A percentile compares a stretch with the other conserved stretches of the same genome.
phyloP scores from a whole-genome alignment of 2,888 invertebrate species.

The Hydrotaea cyrtoneurina region DNA sequence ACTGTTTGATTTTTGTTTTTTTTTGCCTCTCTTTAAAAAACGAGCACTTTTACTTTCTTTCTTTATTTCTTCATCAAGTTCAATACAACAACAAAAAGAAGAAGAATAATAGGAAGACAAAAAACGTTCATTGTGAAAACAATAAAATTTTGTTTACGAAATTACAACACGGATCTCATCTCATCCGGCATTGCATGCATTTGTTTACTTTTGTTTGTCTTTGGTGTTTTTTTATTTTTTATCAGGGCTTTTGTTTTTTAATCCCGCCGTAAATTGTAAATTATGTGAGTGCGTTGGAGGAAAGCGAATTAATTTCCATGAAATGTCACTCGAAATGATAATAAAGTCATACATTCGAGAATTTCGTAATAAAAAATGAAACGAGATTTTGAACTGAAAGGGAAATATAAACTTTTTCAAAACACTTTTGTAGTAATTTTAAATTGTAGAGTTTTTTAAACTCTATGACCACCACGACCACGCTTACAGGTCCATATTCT shows the following conservation, averaged over 20 bases:
- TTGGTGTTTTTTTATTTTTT: too few relatives aligned
- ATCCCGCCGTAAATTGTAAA: not conserved
- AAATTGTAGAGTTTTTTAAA: not conserved
- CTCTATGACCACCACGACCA: too few relatives aligned
- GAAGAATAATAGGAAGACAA: slow-evolving; percentile 2
- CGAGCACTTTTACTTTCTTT: slow-evolving; percentile 7
- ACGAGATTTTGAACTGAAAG: not conserved
- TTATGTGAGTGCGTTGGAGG: not conserved
- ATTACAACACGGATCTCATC: not conserved
- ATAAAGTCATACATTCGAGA: not conserved
- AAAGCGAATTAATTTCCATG: not conserved
- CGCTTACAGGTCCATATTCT: too few relatives aligned
- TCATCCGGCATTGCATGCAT: not conserved
- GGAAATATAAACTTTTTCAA: not conserved
- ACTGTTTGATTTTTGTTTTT: not conserved
- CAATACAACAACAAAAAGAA: not conserved
- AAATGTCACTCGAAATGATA: not conserved
- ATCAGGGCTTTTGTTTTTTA: not conserved
- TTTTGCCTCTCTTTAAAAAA: not conserved
- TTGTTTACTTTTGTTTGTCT: not conserved
- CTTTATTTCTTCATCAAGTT: not conserved
- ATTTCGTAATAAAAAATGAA: not conserved
- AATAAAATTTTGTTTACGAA: not conserved
- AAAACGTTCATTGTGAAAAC: not conserved
- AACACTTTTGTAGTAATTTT: not conserved